Evolutionary conservation across 2,113 vertebrate species (phyloP).

Genomic region (Nematolebias whitei): DNA sequence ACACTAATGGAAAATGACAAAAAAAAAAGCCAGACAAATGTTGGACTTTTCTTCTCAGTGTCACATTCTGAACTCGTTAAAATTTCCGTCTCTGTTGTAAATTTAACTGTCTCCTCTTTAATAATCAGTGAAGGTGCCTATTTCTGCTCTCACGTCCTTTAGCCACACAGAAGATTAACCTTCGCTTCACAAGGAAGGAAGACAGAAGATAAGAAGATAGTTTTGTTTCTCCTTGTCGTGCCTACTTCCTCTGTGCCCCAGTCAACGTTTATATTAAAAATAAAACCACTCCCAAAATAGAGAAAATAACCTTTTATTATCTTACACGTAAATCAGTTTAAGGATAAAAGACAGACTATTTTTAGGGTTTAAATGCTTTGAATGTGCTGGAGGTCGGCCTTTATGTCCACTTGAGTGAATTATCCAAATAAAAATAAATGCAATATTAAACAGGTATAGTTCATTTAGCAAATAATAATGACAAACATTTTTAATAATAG

Average conservation of each 20-base stretch:
- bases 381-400: slow-evolving; percentile 30
- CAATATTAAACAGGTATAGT: neutral
- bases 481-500: too few species aligned
- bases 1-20: slow-evolving; percentile 52
- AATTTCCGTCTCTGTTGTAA: slow-evolving; percentile 23
- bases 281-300: slow-evolving; percentile 56
- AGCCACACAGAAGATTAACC: slow-evolving; percentile 56
- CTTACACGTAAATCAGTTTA: slow-evolving; percentile 41
- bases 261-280: slow-evolving; percentile 56
- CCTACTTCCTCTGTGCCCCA: slow-evolving; percentile 20
- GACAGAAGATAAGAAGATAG: slow-evolving; percentile 28
- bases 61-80: slow-evolving; percentile 16
- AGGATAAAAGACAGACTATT: slow-evolving; percentile 30
- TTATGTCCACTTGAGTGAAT: slow-evolving; percentile 5
- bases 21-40: slow-evolving; percentile 30
- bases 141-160: slow-evolving; percentile 33
- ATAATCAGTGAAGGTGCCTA: slow-evolving; percentile 23
- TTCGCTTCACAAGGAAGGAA: slow-evolving; percentile 36
- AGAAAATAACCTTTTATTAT: slow-evolving; percentile 49
- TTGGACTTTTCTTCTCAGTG: slow-evolving; percentile 21
- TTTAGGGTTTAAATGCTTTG: slow-evolving; percentile 33
- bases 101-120: slow-evolving; percentile 45
- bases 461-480: too few species aligned
- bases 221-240: slow-evolving; percentile 7
- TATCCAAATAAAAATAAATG: neutral